Evolutionary conservation across 2,888 invertebrate genomes (phyloP).

Genomic region (Mythimna pallens): DNA sequence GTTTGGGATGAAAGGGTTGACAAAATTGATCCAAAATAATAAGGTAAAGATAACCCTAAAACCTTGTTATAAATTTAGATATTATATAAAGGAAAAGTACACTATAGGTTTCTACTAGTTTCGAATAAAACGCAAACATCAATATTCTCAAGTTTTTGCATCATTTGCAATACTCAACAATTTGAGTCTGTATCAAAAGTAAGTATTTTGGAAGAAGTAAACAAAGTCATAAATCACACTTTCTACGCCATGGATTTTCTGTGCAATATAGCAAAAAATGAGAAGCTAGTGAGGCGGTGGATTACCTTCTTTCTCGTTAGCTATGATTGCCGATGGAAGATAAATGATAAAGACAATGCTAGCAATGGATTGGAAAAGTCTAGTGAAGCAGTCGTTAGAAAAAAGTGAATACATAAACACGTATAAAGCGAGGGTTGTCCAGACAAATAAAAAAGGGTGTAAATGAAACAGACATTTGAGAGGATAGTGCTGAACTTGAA

Average conservation of each 20-base stretch:
- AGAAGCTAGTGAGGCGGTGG: conserved; percentile 53
- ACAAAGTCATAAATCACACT: conserved; percentile 52
- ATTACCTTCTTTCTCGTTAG: conserved; percentile 43
- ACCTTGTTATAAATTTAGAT: neutral
- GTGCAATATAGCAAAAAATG: conserved; percentile 40
- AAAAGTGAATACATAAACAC: neutral
- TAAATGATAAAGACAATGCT: conserved; percentile 35
- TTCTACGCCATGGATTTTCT: conserved; percentile 23
- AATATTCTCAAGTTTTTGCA: conserved; percentile 10
- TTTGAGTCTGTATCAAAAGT: conserved; percentile 19
- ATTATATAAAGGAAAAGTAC: neutral
- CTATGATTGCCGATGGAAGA: conserved; percentile 39
- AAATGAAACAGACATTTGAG: neutral
- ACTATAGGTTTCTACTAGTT: neutral
- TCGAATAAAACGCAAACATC: conserved; percentile 10
- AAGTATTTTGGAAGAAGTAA: conserved; percentile 44
- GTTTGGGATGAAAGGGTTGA: conserved; percentile 6
- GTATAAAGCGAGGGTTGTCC: neutral
- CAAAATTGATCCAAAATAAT: conserved; percentile 26
- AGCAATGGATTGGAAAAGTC: conserved; percentile 16
- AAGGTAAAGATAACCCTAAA: neutral
- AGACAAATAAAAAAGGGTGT: neutral
- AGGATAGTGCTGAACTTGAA: neutral
- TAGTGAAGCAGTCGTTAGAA: neutral
- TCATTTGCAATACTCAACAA: conserved; percentile 27